These are phyloP conservation scores for Peromyscus polionotus DNA, from an alignment of 2,113 vertebrate species.

Conservation along the genomic window DNA sequence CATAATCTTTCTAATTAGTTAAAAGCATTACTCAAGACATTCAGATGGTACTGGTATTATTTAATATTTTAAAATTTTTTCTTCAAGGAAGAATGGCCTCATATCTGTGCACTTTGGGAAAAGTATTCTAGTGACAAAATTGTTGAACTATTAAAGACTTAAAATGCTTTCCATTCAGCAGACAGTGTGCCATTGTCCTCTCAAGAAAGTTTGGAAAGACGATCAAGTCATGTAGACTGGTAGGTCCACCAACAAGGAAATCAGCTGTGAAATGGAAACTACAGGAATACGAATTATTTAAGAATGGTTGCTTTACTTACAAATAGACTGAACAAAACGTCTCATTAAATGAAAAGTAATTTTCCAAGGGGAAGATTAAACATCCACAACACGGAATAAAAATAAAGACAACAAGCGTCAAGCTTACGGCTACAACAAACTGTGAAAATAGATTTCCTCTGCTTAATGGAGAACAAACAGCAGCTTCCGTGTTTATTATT, in stretches of 20 bases:
- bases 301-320: conserved; percentile 65
- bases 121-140: not conserved
- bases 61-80: not conserved
- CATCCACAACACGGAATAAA: conserved; percentile 48
- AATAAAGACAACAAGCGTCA: conserved; percentile 71
- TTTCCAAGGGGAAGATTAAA: conserved; percentile 66
- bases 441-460: conserved; percentile 75
- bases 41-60: not conserved
- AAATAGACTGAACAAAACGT: conserved; percentile 61
- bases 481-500: conserved; percentile 21
- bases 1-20: not conserved
- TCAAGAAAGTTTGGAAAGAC: conserved; percentile 41
- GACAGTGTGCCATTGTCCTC: not conserved
- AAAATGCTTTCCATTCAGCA: conserved; percentile 35
- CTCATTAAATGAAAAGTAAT: conserved; percentile 76
- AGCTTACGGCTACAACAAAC: conserved; percentile 67
- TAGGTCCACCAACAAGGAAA: conserved; percentile 34
- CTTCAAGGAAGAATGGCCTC: not conserved
- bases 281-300: conserved; percentile 36
- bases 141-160: conserved; percentile 62
- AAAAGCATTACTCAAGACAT: not conserved
- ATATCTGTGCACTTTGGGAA: conserved; percentile 40
- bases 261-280: conserved; percentile 57
- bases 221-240: conserved; percentile 21
- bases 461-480: conserved; percentile 61